Conservation (phyloP, 1,140 invertebrate genomes). For the Holotrichia oblita region DNA sequence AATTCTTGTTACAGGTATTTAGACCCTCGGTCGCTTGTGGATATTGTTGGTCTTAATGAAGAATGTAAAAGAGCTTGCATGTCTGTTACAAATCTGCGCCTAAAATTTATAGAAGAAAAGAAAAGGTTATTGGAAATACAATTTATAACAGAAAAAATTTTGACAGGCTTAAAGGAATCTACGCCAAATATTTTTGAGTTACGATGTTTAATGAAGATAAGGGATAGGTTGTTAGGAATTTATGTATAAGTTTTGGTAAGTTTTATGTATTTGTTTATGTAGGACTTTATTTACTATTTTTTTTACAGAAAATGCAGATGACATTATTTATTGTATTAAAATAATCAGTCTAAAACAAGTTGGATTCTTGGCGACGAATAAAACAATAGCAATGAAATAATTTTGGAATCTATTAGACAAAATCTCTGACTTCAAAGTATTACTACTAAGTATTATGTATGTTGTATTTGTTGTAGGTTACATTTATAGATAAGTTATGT, state of each 20-base stretch:
- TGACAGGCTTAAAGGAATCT: background rate
- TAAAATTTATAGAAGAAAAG: conserved; percentile 7
- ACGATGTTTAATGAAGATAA: background rate
- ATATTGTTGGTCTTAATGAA: background rate
- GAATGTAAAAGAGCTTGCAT: conserved; percentile 13
- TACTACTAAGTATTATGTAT: too few species aligned
- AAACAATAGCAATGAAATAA: background rate
- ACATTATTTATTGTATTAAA: background rate
- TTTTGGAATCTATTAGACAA: too few species aligned
- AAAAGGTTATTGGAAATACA: background rate
- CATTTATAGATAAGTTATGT: too few species aligned
- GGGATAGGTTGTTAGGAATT: background rate
- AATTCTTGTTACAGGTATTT: conserved; percentile 3
- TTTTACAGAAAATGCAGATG: too few species aligned
- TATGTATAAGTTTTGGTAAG: background rate
- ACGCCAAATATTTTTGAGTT: background rate
- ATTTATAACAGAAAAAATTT: background rate
- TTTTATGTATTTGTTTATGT: background rate
- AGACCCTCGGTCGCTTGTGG: conserved; percentile 6
- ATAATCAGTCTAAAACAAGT: background rate
- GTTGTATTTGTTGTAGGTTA: too few species aligned
- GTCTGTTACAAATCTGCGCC: background rate
- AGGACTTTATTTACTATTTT: background rate
- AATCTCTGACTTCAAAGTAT: too few species aligned
- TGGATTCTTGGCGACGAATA: background rate